Conservation (phyloP, 2,113 vertebrate genomes). For the Cinclus cinclus region DNA sequence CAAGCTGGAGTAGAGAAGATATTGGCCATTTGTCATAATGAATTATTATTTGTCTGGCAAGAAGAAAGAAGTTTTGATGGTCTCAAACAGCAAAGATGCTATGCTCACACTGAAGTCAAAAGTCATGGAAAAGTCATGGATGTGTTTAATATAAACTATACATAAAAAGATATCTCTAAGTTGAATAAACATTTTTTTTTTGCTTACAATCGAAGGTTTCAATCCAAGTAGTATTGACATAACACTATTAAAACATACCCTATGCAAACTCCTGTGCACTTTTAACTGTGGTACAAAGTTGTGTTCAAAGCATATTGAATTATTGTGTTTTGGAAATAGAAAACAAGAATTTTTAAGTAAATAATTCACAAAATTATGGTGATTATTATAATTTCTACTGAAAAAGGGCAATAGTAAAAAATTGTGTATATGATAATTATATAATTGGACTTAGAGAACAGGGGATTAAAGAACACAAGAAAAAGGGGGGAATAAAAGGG, state of each 20-base stretch:
- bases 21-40: background rate
- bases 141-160: background rate
- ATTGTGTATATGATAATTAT: background rate
- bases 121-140: background rate
- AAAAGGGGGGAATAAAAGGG: background rate
- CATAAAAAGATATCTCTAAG: background rate
- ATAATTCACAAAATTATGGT: background rate
- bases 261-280: background rate
- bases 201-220: background rate
- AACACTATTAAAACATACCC: background rate
- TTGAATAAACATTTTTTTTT: background rate
- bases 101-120: background rate
- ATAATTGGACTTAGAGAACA: background rate
- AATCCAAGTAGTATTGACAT: background rate
- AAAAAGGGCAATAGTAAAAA: background rate
- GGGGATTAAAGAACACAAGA: background rate
- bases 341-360: background rate
- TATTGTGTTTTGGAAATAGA: background rate
- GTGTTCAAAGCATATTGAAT: background rate
- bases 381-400: background rate
- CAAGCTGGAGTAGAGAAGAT: background rate
- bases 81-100: background rate
- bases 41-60: too few species aligned
- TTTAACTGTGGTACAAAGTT: background rate
- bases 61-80: background rate